A percentile compares a stretch with the other conserved stretches of the same genome.
These are phyloP conservation scores for Oligia strigilis DNA, from an alignment of 2,888 invertebrate species.

Conservation along the genomic window DNA sequence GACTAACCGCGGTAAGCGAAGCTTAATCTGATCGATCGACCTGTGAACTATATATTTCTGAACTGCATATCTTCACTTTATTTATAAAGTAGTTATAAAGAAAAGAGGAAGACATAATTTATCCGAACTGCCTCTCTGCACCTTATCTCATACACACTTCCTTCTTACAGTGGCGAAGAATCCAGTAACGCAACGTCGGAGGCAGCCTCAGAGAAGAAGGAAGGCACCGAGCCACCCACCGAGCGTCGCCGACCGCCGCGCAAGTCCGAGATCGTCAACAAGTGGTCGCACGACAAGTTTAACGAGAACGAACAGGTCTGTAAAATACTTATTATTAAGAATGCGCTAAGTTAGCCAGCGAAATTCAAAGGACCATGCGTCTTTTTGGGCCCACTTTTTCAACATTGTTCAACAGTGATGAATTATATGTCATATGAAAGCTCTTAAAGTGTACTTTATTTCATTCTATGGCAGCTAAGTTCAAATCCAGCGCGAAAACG, in stretches of 20 bases:
- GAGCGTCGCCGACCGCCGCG: slow-evolving; percentile 88
- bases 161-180: slow-evolving; percentile 80
- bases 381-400: no score
- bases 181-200: slow-evolving; percentile 79
- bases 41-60: background rate
- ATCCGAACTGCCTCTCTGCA: background rate
- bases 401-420: no score
- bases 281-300: slow-evolving; percentile 97
- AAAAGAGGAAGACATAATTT: background rate
- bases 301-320: slow-evolving; percentile 92
- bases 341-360: background rate
- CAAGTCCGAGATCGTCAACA: slow-evolving; percentile 91
- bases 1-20: no score
- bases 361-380: background rate
- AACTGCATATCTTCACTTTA: background rate
- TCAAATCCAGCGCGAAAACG: no score
- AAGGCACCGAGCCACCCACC: slow-evolving; percentile 78
- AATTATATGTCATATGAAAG: no score
- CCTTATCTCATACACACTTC: background rate
- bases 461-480: no score
- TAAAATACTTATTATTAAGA: background rate
- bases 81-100: no score
- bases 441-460: no score
- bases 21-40: no score
- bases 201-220: slow-evolving; percentile 79